These are phyloP conservation scores for Linepithema humile DNA, from an alignment of 1,140 invertebrate genomes.

Conservation along the genomic window DNA sequence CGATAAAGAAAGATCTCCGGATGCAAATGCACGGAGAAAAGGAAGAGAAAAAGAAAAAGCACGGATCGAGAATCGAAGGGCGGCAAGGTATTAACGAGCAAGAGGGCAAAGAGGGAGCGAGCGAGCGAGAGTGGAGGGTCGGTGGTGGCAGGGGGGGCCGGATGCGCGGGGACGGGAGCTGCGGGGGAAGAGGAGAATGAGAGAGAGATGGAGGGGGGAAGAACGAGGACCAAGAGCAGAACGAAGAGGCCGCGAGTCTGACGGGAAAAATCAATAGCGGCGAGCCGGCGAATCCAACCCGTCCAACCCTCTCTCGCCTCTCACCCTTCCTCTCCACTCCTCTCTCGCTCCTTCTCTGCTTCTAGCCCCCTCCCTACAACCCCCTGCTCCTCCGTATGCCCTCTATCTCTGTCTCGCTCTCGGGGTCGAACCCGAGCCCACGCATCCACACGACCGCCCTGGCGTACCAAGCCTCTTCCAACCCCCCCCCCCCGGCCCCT, in stretches of 20 bases:
- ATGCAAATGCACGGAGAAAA: slow-evolving; percentile 49
- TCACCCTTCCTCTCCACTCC: slow-evolving; percentile 62
- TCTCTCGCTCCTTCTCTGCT: slow-evolving; percentile 18
- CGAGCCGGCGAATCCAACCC: slow-evolving; percentile 83
- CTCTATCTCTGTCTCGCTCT: slow-evolving; percentile 58
- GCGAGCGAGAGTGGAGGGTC: slow-evolving; percentile 32
- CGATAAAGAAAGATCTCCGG: slow-evolving; percentile 42
- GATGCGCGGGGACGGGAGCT: slow-evolving; percentile 54
- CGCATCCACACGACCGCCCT: slow-evolving; percentile 67
- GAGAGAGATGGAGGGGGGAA: slow-evolving; percentile 57
- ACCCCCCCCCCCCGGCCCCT: background rate
- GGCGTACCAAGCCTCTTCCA: slow-evolving; percentile 70
- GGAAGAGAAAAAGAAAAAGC: slow-evolving; percentile 51
- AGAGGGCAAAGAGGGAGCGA: slow-evolving; percentile 59
- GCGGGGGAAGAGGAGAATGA: slow-evolving; percentile 56
- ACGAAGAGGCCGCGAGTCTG: slow-evolving; percentile 81
- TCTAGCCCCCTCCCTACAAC: slow-evolving; percentile 39
- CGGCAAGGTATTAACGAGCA: slow-evolving; percentile 55
- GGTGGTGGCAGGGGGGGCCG: slow-evolving; percentile 30
- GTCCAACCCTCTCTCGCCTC: slow-evolving; percentile 71
- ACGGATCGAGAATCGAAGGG: slow-evolving; percentile 53
- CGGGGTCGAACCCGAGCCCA: slow-evolving; percentile 73
- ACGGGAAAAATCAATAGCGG: slow-evolving; percentile 84
- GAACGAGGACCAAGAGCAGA: slow-evolving; percentile 67
- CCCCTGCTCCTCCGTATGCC: slow-evolving; percentile 6